phyloP scores from a whole-genome alignment of 1,140 invertebrate genomes.

The Trichonephila clavipes region DNA sequence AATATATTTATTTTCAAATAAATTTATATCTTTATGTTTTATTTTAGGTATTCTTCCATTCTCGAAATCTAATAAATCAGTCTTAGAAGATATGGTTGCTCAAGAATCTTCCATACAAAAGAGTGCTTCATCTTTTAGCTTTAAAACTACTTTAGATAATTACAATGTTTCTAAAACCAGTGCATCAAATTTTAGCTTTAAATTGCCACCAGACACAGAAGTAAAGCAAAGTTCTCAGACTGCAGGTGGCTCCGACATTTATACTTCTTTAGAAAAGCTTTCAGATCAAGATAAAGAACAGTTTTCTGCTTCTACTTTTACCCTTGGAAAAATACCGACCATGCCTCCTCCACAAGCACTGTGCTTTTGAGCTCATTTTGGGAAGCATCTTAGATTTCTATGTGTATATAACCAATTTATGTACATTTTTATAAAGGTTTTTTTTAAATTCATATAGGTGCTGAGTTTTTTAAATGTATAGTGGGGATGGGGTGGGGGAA shows the following conservation, averaged over 20 bases:
- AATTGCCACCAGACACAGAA: neutral
- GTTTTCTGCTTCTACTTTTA: conserved; percentile 65
- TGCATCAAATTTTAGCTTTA: conserved; percentile 61
- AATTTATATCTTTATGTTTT: neutral
- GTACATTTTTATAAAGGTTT: too few relatives aligned
- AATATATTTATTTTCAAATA: too few relatives aligned
- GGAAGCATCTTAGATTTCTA: neutral
- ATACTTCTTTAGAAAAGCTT: conserved; percentile 48
- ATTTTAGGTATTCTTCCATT: conserved; percentile 31
- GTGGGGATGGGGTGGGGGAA: too few relatives aligned
- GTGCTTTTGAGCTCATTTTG: conserved; percentile 12
- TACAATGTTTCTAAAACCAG: neutral
- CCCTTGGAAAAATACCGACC: conserved; percentile 63
- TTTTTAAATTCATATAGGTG: too few relatives aligned
- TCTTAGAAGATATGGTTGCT: conserved; percentile 29
- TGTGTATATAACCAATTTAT: too few relatives aligned
- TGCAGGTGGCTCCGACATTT: neutral
- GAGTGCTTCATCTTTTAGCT: conserved; percentile 48
- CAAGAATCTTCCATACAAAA: neutral
- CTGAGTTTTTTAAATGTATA: too few relatives aligned
- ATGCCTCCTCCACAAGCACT: conserved; percentile 47
- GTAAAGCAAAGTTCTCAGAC: neutral
- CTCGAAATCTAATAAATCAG: neutral
- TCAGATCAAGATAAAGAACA: conserved; percentile 60
- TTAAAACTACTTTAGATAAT: conserved; percentile 2